Base-by-base conservation (phyloP, 2,113 vertebrate species). In the Cairina moschata region DNA sequence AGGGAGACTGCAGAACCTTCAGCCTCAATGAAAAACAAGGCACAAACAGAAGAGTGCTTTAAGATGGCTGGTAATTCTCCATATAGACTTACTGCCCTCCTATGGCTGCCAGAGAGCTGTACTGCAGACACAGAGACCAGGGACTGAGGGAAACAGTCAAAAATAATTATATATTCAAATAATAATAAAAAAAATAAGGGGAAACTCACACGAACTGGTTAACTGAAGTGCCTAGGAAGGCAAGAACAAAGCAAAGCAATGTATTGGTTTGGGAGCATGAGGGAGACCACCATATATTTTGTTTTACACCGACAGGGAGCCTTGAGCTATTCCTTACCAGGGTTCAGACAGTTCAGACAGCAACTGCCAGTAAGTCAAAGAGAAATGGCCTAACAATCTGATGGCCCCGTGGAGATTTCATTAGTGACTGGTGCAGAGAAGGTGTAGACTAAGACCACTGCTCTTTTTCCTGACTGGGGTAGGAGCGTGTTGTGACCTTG, bases 71-170 rank as follows among this genome's bases (percentile, higher is more conserved):
- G 38, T 78, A 29, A 29, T 59, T 86, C 46, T 91, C 36, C 72
- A 29, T 34, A 84, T 3, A 86, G 48, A 40, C 58, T 50, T 95
- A 18, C 86, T 92, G 95, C 95, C 89, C 96, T 95, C 93, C 81
- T 3, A 66, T 89, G 95, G 94, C 77, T 88, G 74, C 62, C 66
- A 72, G 32, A 54, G 26, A 86, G 21, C 52, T 78, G n/a, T 32
- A 16, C 63, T 36, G 36, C 63, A 59, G 48, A 50, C 95, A 66
- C 0, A 29, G 10, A 59, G 38, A 38, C 11, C 11, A 36, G n/a
- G 46, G 52, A 66, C 29, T 9, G 7, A 81, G 10, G 25, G 52
- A 44, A 91, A 77, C 13, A 21, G 34, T 8, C 34, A 82, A 59
- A 63, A 63, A 10, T 8, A 84, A 14, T 16, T 40, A 2, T 6